Base-by-base conservation (phyloP, 2,797 vertebrate genomes). In the Euthynnus affinis region DNA sequence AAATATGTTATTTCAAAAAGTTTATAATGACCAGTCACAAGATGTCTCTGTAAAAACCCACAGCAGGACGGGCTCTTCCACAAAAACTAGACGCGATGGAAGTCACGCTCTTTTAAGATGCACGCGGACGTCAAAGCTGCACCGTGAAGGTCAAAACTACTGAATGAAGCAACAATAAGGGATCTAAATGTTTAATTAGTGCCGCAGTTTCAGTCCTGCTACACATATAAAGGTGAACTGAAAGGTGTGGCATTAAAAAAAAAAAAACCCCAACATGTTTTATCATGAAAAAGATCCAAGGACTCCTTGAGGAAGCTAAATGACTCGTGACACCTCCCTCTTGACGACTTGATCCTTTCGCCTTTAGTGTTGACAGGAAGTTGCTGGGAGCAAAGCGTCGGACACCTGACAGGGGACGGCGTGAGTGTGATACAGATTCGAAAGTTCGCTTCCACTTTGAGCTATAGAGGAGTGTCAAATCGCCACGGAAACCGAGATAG, bases 401-500 rank as follows among this genome's bases (percentile, higher is more conserved):
- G 86, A 83, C 82, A 76, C 70, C 78, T 81, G 82, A 92, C 89
- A 84, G 79, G 82, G 77, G n/a, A n/a, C 86, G 63, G 83, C 53
- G 80, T 65, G 84, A 88, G 79, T 49, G 62, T 75, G 85, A 90
- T 70, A n/a, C n/a, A 77, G 81, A 91, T 85, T 66, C 85, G 56
- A 84, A 84, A 90, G 88, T 81, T 84, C 74, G n/a, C n/a, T n/a
- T 87, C 68, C 80, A 76, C 87, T 87, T 18, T 27, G 77, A 78
- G 71, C 62, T 71, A 32, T 70, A 25, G n/a, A 76, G 27, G 76
- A 84, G 78, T 64, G 61, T 66, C 65, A 40, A 74, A 88, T 93
- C 82, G 32, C 92, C 91, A 91, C 92, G 87, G 91, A 85, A 92
- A 93, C 91, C 17, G 57, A 90, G 80, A 83, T 71, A 65, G 80